Evolutionary conservation across 2,113 vertebrate species (phyloP), one percentile per base, ranked within the genome.

Genomic region (Amphiprion ocellaris): DNA sequence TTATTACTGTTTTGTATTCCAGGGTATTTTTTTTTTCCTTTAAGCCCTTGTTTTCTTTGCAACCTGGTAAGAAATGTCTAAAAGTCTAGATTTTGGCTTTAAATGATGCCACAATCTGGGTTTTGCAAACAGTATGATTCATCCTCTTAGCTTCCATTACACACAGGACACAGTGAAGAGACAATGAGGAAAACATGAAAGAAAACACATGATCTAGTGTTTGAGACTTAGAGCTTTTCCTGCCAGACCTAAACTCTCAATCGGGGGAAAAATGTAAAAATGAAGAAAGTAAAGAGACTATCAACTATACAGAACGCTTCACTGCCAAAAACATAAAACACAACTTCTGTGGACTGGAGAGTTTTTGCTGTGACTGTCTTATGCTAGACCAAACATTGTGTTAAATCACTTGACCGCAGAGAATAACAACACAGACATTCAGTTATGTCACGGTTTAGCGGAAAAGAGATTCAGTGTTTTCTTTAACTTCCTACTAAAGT

Each of bases 241-340:
- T 61, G 41, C 44, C 61, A 44, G 53, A 58, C 47, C 8, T 11
- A 54, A 64, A 47, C 70, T 37, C 26, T 76, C 21, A 26, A 2
- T 54, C 10, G 1, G 53, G 50, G 33, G 30, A 61, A 56, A 26
- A 61, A 33, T 37, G 7, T 33, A 16, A 66, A 49, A 64, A 39
- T 39, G 53, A 66, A 28, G 60, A 49, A 75, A n/a, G 16, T 64
- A 47, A 58, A 59, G 53, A 44, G 60, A 75, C 69, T 47, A 10
- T 24, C 62, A 69, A 65, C 28, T 50, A 16, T 21, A 66, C 33
- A 50, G 63, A 70, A 49, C 55, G 39, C 15, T 30, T 53, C 47
- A 33, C 23, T 6, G 19, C 17, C 23, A 11, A 54, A 60, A 76
- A 62, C 39, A 69, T 37, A 15, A 58, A 59, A 75, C 47, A 56